Conservation (phyloP, 2,888 invertebrate species). For the Leucophenga maculata region DNA sequence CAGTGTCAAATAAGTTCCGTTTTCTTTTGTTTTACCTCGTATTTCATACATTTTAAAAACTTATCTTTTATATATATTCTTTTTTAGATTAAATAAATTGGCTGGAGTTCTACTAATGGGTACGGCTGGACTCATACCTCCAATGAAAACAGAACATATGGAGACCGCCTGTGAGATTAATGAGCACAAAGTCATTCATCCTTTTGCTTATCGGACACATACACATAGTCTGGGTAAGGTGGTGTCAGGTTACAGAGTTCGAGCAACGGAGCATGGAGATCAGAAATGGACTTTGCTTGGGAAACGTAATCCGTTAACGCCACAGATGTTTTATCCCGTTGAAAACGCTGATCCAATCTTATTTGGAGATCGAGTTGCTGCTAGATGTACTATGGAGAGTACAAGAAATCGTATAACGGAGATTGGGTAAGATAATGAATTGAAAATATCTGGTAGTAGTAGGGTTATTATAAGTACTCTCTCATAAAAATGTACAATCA, state of each 20-base stretch:
- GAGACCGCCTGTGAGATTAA: slow-evolving; percentile 89
- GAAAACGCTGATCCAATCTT: slow-evolving; percentile 77
- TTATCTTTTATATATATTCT: background rate
- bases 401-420: slow-evolving; percentile 77
- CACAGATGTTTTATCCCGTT: slow-evolving; percentile 96
- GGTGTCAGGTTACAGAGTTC: slow-evolving; percentile 87
- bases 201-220: slow-evolving; percentile 96
- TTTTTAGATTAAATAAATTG: slow-evolving; percentile 81
- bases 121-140: slow-evolving; percentile 85
- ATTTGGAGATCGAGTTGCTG: slow-evolving; percentile 85
- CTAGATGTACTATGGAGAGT: slow-evolving; percentile 93
- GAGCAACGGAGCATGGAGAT: slow-evolving; percentile 74
- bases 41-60: background rate
- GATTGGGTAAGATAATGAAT: slow-evolving; percentile 78
- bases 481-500: too few relatives aligned
- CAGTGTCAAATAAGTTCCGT: background rate
- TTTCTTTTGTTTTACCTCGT: too few relatives aligned
- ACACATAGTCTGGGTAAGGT: slow-evolving; percentile 91
- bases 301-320: slow-evolving; percentile 87
- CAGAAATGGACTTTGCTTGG: slow-evolving; percentile 89
- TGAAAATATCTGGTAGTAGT: background rate
- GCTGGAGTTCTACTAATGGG: slow-evolving; percentile 94
- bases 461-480: background rate
- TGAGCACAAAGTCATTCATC: slow-evolving; percentile 89
- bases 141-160: slow-evolving; percentile 84